Percentiles rank a stretch among this genome's conserved stretches.
Conservation (phyloP, 2,113 vertebrate species). For the Elgaria multicarinata region DNA sequence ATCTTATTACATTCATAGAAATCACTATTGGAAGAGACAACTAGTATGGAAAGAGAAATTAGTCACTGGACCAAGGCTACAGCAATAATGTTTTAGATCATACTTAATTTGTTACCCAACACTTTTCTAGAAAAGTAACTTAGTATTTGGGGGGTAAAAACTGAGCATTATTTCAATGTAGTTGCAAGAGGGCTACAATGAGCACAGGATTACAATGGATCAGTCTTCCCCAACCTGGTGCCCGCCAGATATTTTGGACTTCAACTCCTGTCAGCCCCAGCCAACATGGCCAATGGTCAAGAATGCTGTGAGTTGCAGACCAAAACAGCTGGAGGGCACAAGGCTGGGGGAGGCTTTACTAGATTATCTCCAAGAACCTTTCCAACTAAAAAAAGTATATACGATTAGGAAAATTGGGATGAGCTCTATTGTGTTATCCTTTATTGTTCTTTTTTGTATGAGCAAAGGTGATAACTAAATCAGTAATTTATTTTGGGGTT, state of each 20-base stretch:
- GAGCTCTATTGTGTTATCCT: not conserved
- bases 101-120: not conserved
- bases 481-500: not conserved
- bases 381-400: not conserved
- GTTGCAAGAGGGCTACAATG: not conserved
- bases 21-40: not conserved
- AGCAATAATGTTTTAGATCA: not conserved
- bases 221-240: too few species aligned
- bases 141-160: not conserved
- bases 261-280: too few species aligned
- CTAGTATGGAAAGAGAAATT: not conserved
- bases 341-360: not conserved
- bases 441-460: not conserved
- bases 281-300: too few species aligned
- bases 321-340: too few species aligned
- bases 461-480: not conserved
- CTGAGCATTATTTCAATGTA: not conserved
- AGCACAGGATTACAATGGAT: too few species aligned
- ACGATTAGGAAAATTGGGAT: too few species aligned
- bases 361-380: not conserved
- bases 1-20: not conserved
- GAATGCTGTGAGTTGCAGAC: too few species aligned
- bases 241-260: too few species aligned
- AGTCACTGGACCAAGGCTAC: not conserved
- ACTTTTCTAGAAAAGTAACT: not conserved